A percentile compares a stretch with the other conserved stretches of the same genome.
Evolutionary conservation across 2,113 vertebrate species (phyloP).

Genomic region (Strix uralensis): DNA sequence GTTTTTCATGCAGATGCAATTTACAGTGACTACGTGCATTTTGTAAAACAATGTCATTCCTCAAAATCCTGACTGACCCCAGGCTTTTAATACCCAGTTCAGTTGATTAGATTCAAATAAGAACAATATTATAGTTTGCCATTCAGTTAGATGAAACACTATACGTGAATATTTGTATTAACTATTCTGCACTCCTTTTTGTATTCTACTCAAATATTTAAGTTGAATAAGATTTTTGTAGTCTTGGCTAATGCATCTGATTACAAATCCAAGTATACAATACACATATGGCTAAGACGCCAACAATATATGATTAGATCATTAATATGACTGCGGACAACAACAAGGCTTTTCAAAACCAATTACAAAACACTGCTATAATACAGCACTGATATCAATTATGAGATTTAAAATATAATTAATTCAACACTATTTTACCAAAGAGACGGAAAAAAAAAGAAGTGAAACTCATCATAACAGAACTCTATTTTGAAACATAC

Average conservation of each 20-base stretch:
- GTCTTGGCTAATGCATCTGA: background rate
- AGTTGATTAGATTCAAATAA: background rate
- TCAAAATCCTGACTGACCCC: background rate
- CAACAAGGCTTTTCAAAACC: background rate
- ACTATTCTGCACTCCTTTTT: background rate
- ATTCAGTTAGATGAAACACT: background rate
- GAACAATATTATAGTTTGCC: background rate
- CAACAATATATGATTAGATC: background rate
- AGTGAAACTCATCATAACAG: background rate
- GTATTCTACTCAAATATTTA: background rate
- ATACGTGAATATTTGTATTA: background rate
- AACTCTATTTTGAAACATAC: background rate
- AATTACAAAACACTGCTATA: background rate
- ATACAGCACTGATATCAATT: background rate
- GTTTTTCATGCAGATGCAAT: background rate
- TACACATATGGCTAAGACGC: background rate
- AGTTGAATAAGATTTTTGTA: background rate
- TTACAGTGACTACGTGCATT: background rate
- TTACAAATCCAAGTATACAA: background rate
- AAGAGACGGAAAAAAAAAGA: background rate
- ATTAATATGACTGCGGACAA: background rate
- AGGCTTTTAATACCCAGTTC: background rate
- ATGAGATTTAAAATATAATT: background rate
- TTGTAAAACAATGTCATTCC: background rate
- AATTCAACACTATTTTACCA: background rate